Evolutionary conservation across 2,888 invertebrate species (phyloP).

Genomic region (Eupelmus urozonus): DNA sequence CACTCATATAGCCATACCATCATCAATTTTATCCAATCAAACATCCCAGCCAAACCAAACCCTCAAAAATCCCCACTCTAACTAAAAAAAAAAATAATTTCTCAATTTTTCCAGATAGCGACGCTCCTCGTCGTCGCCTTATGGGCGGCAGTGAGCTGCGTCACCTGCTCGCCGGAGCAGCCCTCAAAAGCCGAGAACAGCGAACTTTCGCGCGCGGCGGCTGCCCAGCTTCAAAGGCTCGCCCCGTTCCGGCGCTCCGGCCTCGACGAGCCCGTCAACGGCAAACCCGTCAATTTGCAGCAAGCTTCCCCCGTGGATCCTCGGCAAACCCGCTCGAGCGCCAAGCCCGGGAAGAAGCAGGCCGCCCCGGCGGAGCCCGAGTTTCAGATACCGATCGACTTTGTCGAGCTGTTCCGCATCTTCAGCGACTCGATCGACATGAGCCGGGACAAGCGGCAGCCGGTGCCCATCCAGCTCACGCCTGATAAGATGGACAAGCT

Average conservation of each 20-base stretch:
- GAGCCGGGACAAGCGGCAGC: neutral
- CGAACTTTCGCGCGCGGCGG: slow-evolving; percentile 65
- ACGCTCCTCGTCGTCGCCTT: slow-evolving; percentile 36
- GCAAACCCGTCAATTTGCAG: neutral
- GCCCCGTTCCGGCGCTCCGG: slow-evolving; percentile 65
- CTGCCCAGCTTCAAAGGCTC: slow-evolving; percentile 71
- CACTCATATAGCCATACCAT: too few species aligned
- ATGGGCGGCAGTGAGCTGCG: slow-evolving; percentile 15
- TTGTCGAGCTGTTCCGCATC: slow-evolving; percentile 48
- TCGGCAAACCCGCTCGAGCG: neutral
- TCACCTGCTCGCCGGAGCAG: neutral
- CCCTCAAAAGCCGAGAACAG: neutral
- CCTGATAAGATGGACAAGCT: slow-evolving; percentile 38
- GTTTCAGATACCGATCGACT: slow-evolving; percentile 50
- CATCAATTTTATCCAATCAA: too few species aligned
- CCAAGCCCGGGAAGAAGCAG: neutral
- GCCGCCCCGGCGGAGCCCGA: neutral
- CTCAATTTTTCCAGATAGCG: slow-evolving; percentile 28
- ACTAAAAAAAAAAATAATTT: too few species aligned
- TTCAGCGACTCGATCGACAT: slow-evolving; percentile 4
- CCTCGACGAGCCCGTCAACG: slow-evolving; percentile 1
- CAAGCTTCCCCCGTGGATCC: too few species aligned
- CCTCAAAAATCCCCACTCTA: too few species aligned
- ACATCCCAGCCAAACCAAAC: too few species aligned
- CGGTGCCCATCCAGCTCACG: slow-evolving; percentile 10